A percentile compares a stretch with the other conserved stretches of the same genome.
Conservation (phyloP, 2,888 invertebrate genomes). For the Drosophila formosana region DNA sequence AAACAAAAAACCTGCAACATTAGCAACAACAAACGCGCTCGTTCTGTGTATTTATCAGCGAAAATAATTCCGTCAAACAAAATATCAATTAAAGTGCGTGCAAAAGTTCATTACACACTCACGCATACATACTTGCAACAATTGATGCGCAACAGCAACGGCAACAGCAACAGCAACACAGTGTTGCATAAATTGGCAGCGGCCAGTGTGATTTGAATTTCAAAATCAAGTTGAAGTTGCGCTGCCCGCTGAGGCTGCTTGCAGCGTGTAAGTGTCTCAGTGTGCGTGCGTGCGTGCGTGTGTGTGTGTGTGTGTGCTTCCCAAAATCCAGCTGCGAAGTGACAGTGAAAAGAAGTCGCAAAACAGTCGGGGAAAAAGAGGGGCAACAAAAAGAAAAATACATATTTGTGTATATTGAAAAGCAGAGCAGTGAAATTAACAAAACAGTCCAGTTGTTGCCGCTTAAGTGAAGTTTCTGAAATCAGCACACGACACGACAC, state of each 20-base stretch:
- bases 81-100: conserved; percentile 56
- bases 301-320: conserved; percentile 25
- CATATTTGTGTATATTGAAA: conserved; percentile 38
- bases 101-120: conserved; percentile 30
- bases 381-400: conserved; percentile 16
- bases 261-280: conserved; percentile 7
- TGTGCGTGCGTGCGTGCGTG: neutral
- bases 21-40: conserved; percentile 49
- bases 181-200: conserved; percentile 73
- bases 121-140: conserved; percentile 36
- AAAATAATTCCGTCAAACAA: conserved; percentile 18
- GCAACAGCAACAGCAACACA: neutral
- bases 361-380: conserved; percentile 8
- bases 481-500: conserved; percentile 44
- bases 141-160: conserved; percentile 41
- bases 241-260: conserved; percentile 30
- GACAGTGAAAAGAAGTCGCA: conserved; percentile 59
- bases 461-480: conserved; percentile 76
- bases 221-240: conserved; percentile 69
- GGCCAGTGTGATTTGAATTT: conserved; percentile 77
- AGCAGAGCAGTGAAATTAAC: conserved; percentile 82
- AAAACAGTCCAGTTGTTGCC: conserved; percentile 59
- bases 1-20: conserved; percentile 39
- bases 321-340: conserved; percentile 65
- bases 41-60: conserved; percentile 59